These are phyloP conservation scores for Synaphobranchus kaupii DNA, from an alignment of 2,797 vertebrate genomes.

Conservation along the genomic window DNA sequence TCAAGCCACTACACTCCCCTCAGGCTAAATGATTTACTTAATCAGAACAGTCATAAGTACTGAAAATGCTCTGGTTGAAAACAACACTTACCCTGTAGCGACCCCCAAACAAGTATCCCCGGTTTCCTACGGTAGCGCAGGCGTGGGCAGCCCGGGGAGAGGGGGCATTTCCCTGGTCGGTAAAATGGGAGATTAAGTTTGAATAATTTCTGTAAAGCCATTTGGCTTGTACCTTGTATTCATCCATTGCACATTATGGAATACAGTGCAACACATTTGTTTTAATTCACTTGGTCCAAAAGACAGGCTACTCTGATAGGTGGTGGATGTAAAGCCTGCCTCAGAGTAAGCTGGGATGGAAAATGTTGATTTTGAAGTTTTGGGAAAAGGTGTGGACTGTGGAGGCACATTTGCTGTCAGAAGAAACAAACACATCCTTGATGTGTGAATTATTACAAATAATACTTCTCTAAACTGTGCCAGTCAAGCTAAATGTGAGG, in stretches of 20 bases:
- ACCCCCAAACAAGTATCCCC: constrained; percentile 93
- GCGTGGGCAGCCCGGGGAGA: constrained; percentile 93
- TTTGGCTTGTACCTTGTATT: background rate
- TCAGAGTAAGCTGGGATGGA: background rate
- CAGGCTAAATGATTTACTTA: background rate
- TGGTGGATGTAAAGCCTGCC: background rate
- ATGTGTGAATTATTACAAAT: background rate
- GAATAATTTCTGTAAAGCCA: background rate
- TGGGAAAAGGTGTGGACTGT: too few species aligned
- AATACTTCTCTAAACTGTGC: background rate
- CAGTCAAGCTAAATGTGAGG: background rate
- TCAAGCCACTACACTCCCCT: background rate
- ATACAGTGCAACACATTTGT: background rate
- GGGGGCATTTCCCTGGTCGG: constrained; percentile 82
- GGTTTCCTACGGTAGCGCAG: constrained; percentile 87
- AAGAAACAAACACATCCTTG: background rate
- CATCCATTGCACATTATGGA: background rate
- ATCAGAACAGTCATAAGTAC: background rate
- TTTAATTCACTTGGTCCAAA: background rate
- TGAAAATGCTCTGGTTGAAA: accelerated
- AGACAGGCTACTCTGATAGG: background rate
- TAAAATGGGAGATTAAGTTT: constrained; percentile 13
- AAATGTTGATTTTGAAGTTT: background rate
- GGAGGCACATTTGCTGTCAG: background rate
- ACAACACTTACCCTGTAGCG: constrained; percentile 81